A percentile compares a stretch with the other conserved stretches of the same genome.
Evolutionary conservation across 92 coral and sea anemone species (phyloP).

Genomic region (Zoanthus solanderi): DNA sequence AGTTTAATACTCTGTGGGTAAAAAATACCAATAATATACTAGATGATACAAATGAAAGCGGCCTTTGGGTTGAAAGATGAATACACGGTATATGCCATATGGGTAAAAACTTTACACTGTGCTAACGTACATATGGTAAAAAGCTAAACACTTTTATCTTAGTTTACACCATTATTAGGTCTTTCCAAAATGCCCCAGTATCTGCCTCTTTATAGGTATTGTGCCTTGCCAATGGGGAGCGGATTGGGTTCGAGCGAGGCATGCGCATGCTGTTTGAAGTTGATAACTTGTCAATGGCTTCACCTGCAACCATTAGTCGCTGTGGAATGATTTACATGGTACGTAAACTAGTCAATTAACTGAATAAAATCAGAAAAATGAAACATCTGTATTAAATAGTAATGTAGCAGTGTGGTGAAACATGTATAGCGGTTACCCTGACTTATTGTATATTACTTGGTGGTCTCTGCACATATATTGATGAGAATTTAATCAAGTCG

Average conservation of each 20-base stretch:
- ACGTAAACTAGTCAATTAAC: constrained; percentile 18
- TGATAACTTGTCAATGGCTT: constrained; percentile 90
- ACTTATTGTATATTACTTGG: too few species aligned
- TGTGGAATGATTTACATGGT: constrained; percentile 99
- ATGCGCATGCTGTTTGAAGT: constrained; percentile 96
- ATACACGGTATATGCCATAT: not conserved
- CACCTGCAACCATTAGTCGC: constrained; percentile 98
- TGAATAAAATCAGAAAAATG: not conserved
- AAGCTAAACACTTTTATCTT: not conserved
- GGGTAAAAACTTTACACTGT: not conserved
- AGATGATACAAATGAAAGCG: constrained; percentile 26
- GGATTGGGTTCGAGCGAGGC: constrained; percentile 88
- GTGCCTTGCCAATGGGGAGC: constrained; percentile 95
- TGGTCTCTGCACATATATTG: too few species aligned
- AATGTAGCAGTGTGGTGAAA: too few species aligned
- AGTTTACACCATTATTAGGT: not conserved
- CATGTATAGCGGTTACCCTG: too few species aligned
- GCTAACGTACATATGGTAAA: not conserved
- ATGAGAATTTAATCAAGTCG: too few species aligned
- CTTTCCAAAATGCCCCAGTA: not conserved
- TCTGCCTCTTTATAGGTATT: constrained; percentile 67
- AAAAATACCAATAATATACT: too few species aligned
- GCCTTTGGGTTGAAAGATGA: not conserved
- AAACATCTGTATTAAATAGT: too few species aligned
- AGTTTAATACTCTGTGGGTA: too few species aligned